Evolutionary conservation across 2,797 vertebrate genomes (phyloP).

Genomic region (Podargus strigoides): DNA sequence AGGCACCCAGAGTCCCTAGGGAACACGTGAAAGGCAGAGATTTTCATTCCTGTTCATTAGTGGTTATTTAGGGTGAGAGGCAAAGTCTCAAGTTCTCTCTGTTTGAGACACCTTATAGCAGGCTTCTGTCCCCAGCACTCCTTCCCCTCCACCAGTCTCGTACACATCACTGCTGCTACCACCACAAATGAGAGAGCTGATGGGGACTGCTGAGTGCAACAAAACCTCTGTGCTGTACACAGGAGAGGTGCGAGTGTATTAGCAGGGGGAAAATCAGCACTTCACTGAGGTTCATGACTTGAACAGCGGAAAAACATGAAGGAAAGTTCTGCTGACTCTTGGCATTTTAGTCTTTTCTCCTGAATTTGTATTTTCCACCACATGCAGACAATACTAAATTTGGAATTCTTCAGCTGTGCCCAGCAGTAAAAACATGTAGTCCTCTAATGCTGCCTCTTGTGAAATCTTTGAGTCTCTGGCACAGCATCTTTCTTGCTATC

Average conservation of each 20-base stretch:
- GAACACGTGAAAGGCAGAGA: not conserved
- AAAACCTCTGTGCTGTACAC: not conserved
- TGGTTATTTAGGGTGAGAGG: not conserved
- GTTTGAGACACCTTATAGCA: not conserved
- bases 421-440: slow-evolving; percentile 4
- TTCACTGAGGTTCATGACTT: not conserved
- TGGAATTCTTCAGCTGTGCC: slow-evolving; percentile 44
- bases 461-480: slow-evolving; percentile 9
- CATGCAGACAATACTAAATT: slow-evolving; percentile 47
- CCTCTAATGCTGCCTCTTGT: not conserved
- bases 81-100: not conserved
- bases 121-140: not conserved
- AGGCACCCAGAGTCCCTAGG: not conserved
- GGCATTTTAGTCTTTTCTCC: not conserved
- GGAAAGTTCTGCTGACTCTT: not conserved
- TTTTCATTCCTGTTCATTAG: not conserved
- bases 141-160: not conserved
- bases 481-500: not conserved
- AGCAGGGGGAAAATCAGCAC: not conserved
- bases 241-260: not conserved
- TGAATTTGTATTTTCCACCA: not conserved
- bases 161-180: not conserved
- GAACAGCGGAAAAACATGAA: not conserved
- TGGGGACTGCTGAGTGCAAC: not conserved
- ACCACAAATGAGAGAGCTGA: not conserved